Percentiles rank a stretch among this genome's conserved stretches.
Evolutionary conservation across 2,888 invertebrate genomes (phyloP).

Genomic region (Polyploca ridens): DNA sequence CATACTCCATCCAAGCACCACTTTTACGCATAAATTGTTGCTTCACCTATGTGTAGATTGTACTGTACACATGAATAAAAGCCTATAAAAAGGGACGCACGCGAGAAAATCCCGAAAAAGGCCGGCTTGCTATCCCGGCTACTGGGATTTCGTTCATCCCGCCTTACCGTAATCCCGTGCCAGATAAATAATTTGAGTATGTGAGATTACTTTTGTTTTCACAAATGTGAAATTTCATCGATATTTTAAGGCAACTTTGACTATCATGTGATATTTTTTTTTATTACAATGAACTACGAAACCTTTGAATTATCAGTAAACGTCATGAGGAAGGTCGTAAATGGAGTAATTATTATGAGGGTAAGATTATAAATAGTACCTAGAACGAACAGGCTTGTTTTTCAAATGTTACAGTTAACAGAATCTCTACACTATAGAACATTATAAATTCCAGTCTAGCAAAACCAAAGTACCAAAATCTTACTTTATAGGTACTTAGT

Average conservation of each 20-base stretch:
- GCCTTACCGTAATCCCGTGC: constrained; percentile 63
- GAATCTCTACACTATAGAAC: background rate
- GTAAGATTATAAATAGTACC: no score
- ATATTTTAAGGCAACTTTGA: no score
- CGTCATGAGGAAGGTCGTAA: no score
- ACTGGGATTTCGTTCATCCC: constrained; percentile 63
- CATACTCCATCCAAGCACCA: background rate
- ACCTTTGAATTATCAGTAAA: no score
- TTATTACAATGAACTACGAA: no score
- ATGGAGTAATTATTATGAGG: no score
- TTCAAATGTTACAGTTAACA: background rate
- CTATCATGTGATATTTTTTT: no score
- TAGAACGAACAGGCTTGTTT: constrained; percentile 7
- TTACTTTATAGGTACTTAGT: constrained; percentile 46
- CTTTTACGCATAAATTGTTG: constrained; percentile 10
- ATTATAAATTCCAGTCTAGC: background rate
- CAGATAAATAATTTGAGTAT: constrained; percentile 44
- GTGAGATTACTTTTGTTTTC: background rate
- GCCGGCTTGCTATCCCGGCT: constrained; percentile 62
- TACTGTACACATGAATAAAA: constrained; percentile 42
- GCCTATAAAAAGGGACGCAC: constrained; percentile 32
- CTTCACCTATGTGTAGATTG: constrained; percentile 23
- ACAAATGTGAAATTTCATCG: no score
- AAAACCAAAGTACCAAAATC: constrained; percentile 35
- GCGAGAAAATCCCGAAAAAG: constrained; percentile 68